Base-by-base conservation (phyloP, 2,888 invertebrate species). In the Oligia strigilis region DNA sequence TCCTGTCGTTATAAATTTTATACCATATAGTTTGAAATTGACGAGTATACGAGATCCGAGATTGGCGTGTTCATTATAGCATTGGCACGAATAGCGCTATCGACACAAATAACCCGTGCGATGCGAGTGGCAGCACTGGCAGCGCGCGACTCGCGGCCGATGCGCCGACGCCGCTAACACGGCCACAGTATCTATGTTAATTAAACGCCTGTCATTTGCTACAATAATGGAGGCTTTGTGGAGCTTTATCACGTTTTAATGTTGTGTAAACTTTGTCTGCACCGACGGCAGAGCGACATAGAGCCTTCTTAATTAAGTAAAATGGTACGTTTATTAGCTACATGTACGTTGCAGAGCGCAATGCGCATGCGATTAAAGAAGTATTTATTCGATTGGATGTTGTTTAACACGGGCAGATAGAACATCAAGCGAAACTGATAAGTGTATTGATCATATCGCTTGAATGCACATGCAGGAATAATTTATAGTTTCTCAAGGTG, bases 61-160 rank as follows among this genome's bases (percentile, higher is more conserved):
- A 94, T 93, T 93, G 93, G 93, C 92, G 90, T 92, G 91, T 92
- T 94, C 95, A 95, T 95, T 95, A 95, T 95, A 95, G 92, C 93
- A 94, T 94, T 93, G 93, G 93, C 94, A 94, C 93, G 92, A 94
- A 94, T 94, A 93, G 91, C 91, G 88, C 90, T 94, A 94, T 93
- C 92, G 90, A 91, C 93, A 92, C 92, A 93, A 92, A 92, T 93
- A 83, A 82, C 83, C 84, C 82, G 79, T 80, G 82, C 75, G 83
- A 87, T 85, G 80, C 83, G 76, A 80, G 75, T 78, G 83, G 80
- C 78, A 84, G 82, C 85, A 72, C n/a, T 8, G 40, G n/a, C 17
- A n/a, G 60, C 60, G 71, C 71, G n/a, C 23, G 60, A 72, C 43
- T 73, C 64, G 78, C 71, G 77, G 84, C 82, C 81, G 74, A 82